These are phyloP conservation scores for Sarcophaga peregrina DNA, from an alignment of 1,140 invertebrate genomes.

Conservation along the genomic window DNA sequence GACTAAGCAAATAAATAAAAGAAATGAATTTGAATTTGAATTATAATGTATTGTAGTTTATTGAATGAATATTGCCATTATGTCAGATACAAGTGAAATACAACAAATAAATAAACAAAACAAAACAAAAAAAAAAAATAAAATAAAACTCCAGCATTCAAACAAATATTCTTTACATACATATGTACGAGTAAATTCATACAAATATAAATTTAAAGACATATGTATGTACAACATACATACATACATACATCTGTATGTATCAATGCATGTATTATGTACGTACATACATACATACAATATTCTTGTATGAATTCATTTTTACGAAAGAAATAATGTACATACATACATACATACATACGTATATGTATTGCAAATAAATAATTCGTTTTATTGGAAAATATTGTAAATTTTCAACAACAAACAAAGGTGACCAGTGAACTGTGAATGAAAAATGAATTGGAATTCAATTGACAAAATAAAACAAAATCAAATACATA, in stretches of 20 bases:
- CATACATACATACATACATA: too few relatives aligned
- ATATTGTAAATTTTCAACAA: slow-evolving; percentile 43
- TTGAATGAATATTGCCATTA: slow-evolving; percentile 36
- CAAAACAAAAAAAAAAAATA: too few relatives aligned
- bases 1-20: neutral
- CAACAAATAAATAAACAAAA: neutral
- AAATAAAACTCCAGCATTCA: too few relatives aligned
- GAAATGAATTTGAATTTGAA: slow-evolving; percentile 36
- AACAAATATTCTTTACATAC: too few relatives aligned
- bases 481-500: slow-evolving; percentile 20
- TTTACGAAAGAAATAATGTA: too few relatives aligned
- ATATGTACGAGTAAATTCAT: too few relatives aligned
- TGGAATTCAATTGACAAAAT: slow-evolving; percentile 53
- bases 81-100: slow-evolving; percentile 26
- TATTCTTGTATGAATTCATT: too few relatives aligned
- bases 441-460: slow-evolving; percentile 63
- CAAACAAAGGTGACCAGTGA: slow-evolving; percentile 46
- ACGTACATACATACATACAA: too few relatives aligned
- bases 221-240: too few relatives aligned
- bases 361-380: neutral
- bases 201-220: too few relatives aligned
- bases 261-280: too few relatives aligned
- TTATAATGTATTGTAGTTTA: slow-evolving; percentile 39
- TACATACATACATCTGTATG: too few relatives aligned
- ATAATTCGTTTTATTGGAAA: slow-evolving; percentile 43